phyloP scores from a whole-genome alignment of 2,113 vertebrate genomes.

The Gobio gobio region DNA sequence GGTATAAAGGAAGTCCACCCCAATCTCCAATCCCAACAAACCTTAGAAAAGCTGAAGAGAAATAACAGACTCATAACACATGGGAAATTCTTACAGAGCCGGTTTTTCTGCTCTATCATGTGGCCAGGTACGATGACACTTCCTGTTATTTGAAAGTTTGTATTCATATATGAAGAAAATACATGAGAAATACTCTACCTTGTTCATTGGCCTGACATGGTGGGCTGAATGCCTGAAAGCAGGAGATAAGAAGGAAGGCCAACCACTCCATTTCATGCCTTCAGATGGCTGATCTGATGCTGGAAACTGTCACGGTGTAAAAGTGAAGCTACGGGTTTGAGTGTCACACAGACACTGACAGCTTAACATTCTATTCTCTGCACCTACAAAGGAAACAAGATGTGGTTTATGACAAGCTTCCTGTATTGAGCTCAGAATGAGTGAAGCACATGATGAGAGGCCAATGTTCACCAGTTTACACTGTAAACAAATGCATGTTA shows the following conservation, averaged over 20 bases:
- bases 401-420: constrained; percentile 56
- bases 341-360: neutral
- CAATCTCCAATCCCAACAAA: constrained; percentile 72
- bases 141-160: neutral
- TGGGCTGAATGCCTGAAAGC: constrained; percentile 34
- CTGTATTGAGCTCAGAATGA: constrained; percentile 34
- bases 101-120: neutral
- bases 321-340: neutral
- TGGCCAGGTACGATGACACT: neutral
- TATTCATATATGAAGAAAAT: neutral
- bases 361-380: neutral
- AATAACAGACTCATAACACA: constrained; percentile 1
- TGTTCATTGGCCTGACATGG: constrained; percentile 47
- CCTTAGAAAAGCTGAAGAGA: constrained; percentile 59
- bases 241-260: constrained; percentile 33
- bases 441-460: neutral
- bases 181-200: constrained; percentile 47
- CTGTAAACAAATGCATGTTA: neutral
- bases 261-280: constrained; percentile 53
- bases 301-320: neutral
- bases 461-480: neutral
- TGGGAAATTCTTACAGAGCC: neutral
- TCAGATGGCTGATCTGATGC: neutral
- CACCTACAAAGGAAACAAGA: constrained; percentile 35
- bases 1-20: constrained; percentile 67